phyloP scores from a whole-genome alignment of 2,797 vertebrate genomes.

The Amniataba percoides region DNA sequence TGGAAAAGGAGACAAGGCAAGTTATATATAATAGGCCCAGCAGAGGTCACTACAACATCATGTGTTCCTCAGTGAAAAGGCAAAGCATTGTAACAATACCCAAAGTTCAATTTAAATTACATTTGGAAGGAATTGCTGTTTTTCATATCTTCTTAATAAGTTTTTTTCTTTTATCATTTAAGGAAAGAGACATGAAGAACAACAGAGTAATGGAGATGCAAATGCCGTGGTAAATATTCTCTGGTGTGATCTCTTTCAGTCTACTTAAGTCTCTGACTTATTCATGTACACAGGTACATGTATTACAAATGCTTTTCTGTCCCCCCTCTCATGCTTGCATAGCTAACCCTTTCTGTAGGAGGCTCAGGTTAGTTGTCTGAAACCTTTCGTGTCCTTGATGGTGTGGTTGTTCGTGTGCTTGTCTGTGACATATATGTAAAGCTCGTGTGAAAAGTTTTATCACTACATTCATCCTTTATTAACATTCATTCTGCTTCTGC shows the following conservation, averaged over 20 bases:
- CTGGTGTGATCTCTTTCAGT: neutral
- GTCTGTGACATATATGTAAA: slow-evolving; percentile 23
- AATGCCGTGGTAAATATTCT: neutral
- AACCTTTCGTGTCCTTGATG: neutral
- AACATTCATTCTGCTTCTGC: slow-evolving; percentile 15
- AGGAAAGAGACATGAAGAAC: rapidly evolving
- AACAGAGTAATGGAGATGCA: rapidly evolving
- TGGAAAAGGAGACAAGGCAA: slow-evolving; percentile 20
- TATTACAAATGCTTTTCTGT: slow-evolving; percentile 27
- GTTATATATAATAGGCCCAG: slow-evolving; percentile 4
- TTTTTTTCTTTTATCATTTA: neutral
- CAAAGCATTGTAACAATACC: neutral
- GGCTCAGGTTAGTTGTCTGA: slow-evolving; percentile 59
- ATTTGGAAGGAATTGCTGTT: neutral
- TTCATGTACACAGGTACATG: neutral
- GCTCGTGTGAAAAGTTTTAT: neutral
- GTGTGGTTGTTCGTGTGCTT: slow-evolving; percentile 19
- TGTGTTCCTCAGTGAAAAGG: neutral
- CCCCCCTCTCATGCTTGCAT: slow-evolving; percentile 25
- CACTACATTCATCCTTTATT: neutral
- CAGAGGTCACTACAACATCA: slow-evolving; percentile 4
- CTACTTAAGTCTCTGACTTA: neutral
- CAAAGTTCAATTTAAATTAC: neutral
- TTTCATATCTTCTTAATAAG: neutral
- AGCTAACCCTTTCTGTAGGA: slow-evolving; percentile 57